Evolutionary conservation across 2,888 invertebrate species (phyloP).

Genomic region (Ephialtes manifestator): DNA sequence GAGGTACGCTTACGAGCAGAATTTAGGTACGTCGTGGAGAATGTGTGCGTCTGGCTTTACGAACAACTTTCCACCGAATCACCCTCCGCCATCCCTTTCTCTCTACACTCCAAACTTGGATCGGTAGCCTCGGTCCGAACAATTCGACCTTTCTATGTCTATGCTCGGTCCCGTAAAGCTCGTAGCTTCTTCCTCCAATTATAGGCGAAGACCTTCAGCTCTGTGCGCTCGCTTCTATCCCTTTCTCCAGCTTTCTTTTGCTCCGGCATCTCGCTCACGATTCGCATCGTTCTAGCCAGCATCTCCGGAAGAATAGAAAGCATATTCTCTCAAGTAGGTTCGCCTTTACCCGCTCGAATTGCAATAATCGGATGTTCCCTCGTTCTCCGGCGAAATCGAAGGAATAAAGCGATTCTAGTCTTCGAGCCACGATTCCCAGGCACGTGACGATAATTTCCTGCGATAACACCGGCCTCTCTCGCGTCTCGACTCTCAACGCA

Average conservation of each 20-base stretch:
- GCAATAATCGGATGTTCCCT: slow-evolving; percentile 46
- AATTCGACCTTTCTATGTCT: slow-evolving; percentile 11
- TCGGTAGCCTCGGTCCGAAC: slow-evolving; percentile 5
- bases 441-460: slow-evolving; percentile 57
- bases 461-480: slow-evolving; percentile 43
- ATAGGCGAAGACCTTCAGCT: not conserved
- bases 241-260: not conserved
- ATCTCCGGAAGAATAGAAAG: slow-evolving; percentile 20
- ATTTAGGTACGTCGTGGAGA: slow-evolving; percentile 61
- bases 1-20: slow-evolving; percentile 54
- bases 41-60: slow-evolving; percentile 36
- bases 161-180: not conserved
- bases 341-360: slow-evolving; percentile 32
- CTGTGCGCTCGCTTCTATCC: slow-evolving; percentile 14
- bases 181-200: not conserved
- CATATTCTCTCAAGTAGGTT: slow-evolving; percentile 15
- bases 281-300: slow-evolving; percentile 19
- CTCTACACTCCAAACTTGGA: not conserved
- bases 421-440: slow-evolving; percentile 14
- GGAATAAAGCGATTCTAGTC: slow-evolving; percentile 44
- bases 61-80: not conserved
- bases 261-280: slow-evolving; percentile 9
- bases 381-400: slow-evolving; percentile 42
- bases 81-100: not conserved
- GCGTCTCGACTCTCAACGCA: slow-evolving; percentile 11